A percentile compares a stretch with the other conserved stretches of the same genome.
Evolutionary conservation across 1,140 invertebrate genomes (phyloP).

Genomic region (Scaptomyza montana): DNA sequence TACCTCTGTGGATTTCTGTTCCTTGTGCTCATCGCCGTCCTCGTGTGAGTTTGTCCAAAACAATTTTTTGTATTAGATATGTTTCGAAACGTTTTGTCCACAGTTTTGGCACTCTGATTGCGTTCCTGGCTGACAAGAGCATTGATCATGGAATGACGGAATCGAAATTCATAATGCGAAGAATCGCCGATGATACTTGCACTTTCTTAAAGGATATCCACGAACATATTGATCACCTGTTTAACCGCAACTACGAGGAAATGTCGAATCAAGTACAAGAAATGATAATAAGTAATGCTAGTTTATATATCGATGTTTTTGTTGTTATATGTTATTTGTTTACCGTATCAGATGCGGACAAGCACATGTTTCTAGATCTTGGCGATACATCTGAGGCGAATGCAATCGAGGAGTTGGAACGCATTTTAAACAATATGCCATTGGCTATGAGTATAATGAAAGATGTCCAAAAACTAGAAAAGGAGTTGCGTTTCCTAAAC

Average conservation of each 20-base stretch:
- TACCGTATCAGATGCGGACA: constrained; percentile 44
- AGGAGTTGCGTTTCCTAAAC: constrained; percentile 86
- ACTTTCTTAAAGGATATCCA: constrained; percentile 89
- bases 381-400: constrained; percentile 90
- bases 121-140: constrained; percentile 93
- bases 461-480: constrained; percentile 87
- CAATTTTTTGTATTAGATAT: too few species aligned
- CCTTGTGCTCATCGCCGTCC: constrained; percentile 88
- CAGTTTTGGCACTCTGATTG: constrained; percentile 91
- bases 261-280: constrained; percentile 87
- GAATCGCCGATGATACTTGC: constrained; percentile 87
- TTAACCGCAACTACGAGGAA: constrained; percentile 89
- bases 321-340: neutral
- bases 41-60: constrained; percentile 87
- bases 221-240: constrained; percentile 86
- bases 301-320: too few species aligned
- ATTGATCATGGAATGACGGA: constrained; percentile 88
- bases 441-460: constrained; percentile 86
- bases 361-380: constrained; percentile 86
- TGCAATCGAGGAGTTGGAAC: constrained; percentile 88
- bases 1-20: constrained; percentile 88
- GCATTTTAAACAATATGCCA: constrained; percentile 88
- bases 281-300: constrained; percentile 85
- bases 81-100: constrained; percentile 36
- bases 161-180: constrained; percentile 85